Conservation (phyloP, 2,797 vertebrate species). For the Chrysocyon brachyurus region DNA sequence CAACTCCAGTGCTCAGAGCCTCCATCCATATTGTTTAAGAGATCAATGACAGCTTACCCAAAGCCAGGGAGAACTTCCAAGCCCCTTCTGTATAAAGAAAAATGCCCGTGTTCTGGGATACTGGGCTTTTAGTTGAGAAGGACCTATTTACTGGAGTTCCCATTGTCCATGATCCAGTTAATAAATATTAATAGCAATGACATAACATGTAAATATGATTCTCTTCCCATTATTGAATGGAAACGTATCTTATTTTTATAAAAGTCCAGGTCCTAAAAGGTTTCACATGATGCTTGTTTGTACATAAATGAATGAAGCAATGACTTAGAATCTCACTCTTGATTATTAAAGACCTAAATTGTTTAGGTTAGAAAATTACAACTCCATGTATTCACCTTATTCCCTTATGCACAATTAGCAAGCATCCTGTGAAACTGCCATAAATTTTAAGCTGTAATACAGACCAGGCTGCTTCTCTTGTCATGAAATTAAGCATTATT, state of each 20-base stretch:
- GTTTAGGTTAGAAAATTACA: background rate
- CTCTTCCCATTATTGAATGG: background rate
- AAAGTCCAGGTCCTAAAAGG: background rate
- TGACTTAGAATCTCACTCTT: background rate
- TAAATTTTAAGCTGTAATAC: background rate
- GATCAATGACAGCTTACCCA: background rate
- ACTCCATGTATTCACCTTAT: background rate
- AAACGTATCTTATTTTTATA: background rate
- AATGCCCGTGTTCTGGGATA: background rate
- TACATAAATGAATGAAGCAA: background rate
- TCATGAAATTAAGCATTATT: background rate
- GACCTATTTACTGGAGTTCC: background rate
- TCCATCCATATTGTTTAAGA: background rate
- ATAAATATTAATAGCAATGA: background rate
- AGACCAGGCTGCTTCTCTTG: background rate
- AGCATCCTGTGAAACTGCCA: background rate
- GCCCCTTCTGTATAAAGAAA: background rate
- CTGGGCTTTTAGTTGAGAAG: background rate
- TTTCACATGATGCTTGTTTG: background rate
- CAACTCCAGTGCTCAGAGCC: background rate
- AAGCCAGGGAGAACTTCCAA: background rate
- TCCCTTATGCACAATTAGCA: background rate
- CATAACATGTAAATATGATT: background rate
- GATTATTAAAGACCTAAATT: background rate
- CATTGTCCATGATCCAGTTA: background rate